These are phyloP conservation scores for Galagoides demidoff DNA, from an alignment of 2,797 vertebrate genomes.

Conservation along the genomic window DNA sequence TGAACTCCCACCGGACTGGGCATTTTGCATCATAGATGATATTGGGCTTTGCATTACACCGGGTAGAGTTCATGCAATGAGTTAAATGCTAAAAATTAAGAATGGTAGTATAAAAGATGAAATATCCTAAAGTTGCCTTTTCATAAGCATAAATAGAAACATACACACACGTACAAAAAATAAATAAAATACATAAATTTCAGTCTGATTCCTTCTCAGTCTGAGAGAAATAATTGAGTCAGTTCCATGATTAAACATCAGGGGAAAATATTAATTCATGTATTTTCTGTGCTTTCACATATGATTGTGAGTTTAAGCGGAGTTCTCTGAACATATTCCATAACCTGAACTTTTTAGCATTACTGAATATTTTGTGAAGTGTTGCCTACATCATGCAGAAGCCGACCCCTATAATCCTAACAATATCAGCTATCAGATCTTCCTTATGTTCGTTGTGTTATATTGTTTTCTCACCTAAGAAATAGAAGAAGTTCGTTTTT, in stretches of 20 bases:
- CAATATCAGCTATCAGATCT: background rate
- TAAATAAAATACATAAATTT: background rate
- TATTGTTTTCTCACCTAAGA: background rate
- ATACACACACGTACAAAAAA: background rate
- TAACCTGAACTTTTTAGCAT: background rate
- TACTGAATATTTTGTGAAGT: background rate
- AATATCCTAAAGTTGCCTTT: background rate
- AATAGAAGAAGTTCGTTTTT: background rate
- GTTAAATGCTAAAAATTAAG: background rate
- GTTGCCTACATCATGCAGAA: background rate
- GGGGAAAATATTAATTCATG: background rate
- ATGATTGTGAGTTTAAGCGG: background rate
- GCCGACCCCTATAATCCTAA: background rate
- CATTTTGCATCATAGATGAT: background rate
- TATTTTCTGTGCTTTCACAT: background rate
- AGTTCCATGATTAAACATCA: background rate
- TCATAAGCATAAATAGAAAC: background rate
- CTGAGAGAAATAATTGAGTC: background rate
- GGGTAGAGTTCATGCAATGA: background rate
- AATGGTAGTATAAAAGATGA: background rate
- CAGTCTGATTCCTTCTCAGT: background rate
- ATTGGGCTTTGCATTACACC: background rate
- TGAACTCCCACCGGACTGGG: background rate
- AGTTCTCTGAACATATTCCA: background rate
- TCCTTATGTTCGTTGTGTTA: background rate